Evolutionary conservation across 2,888 invertebrate species (phyloP).

Genomic region (Cosmopolites sordidus): DNA sequence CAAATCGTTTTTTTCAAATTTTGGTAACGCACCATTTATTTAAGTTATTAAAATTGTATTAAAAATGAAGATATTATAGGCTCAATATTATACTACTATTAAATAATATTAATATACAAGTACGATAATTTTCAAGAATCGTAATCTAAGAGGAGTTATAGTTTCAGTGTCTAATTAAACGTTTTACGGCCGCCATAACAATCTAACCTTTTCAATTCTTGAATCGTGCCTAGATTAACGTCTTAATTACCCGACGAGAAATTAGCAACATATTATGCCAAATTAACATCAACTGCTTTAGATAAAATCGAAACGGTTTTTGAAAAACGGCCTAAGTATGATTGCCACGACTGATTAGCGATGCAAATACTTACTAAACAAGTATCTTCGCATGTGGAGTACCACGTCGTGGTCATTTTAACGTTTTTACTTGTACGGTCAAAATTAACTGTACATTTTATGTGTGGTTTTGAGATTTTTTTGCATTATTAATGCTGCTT

Average conservation of each 20-base stretch:
- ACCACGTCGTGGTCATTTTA: not conserved
- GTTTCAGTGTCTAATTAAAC: not conserved
- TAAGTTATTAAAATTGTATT: too few relatives aligned
- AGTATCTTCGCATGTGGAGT: not conserved
- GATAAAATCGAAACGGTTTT: constrained; percentile 3
- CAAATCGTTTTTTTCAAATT: too few relatives aligned
- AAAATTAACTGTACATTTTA: constrained; percentile 1
- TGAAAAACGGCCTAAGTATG: not conserved
- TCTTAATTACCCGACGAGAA: constrained; percentile 9
- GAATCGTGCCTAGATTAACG: not conserved
- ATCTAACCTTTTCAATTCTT: not conserved
- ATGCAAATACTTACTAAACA: not conserved
- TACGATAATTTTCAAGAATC: too few relatives aligned
- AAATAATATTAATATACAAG: too few relatives aligned
- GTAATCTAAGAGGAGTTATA: not conserved
- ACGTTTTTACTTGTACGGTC: not conserved
- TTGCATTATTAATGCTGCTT: too few relatives aligned
- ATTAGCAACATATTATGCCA: constrained; percentile 12
- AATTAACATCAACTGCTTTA: constrained; percentile 9
- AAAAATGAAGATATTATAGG: too few relatives aligned
- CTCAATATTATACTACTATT: too few relatives aligned
- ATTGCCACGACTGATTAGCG: not conserved
- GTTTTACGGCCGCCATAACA: not conserved
- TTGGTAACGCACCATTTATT: too few relatives aligned
- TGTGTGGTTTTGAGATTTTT: not conserved